Evolutionary conservation across 2,113 vertebrate genomes (phyloP).

Genomic region (Phaethornis superciliosus): DNA sequence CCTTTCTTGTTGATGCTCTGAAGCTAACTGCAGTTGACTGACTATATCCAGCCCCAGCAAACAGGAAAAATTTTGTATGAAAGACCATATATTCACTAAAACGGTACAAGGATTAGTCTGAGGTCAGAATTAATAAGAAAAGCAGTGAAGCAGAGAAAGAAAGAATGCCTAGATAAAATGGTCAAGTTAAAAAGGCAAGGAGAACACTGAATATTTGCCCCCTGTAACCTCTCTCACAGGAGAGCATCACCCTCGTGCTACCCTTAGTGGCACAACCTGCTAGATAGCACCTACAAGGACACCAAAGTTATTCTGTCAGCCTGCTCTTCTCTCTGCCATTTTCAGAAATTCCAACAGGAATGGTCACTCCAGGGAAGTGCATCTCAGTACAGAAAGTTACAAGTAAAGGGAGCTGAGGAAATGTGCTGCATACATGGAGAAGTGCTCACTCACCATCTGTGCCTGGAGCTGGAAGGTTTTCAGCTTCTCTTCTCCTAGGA

Average conservation of each 20-base stretch:
- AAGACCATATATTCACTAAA: not conserved
- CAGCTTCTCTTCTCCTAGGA: not conserved
- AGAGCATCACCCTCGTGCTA: not conserved
- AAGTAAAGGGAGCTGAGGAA: not conserved
- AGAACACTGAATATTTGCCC: not conserved
- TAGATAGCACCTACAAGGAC: not conserved
- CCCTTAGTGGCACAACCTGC: not conserved
- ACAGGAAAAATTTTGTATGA: accelerated
- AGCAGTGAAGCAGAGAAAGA: not conserved
- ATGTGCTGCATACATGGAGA: accelerated
- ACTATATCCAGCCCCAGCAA: not conserved
- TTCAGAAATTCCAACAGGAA: not conserved
- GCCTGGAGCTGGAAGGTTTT: not conserved
- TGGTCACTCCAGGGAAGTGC: not conserved
- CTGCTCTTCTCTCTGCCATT: not conserved
- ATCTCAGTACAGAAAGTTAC: not conserved
- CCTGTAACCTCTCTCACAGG: accelerated
- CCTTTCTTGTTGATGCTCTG: not conserved
- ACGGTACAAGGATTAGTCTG: not conserved
- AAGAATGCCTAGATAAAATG: not conserved
- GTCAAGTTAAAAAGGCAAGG: not conserved
- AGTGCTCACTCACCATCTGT: not conserved
- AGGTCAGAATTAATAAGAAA: not conserved
- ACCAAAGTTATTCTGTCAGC: not conserved
- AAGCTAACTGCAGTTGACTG: not conserved